Conservation (phyloP, 2,113 vertebrate genomes). For the Arizona elegans region DNA sequence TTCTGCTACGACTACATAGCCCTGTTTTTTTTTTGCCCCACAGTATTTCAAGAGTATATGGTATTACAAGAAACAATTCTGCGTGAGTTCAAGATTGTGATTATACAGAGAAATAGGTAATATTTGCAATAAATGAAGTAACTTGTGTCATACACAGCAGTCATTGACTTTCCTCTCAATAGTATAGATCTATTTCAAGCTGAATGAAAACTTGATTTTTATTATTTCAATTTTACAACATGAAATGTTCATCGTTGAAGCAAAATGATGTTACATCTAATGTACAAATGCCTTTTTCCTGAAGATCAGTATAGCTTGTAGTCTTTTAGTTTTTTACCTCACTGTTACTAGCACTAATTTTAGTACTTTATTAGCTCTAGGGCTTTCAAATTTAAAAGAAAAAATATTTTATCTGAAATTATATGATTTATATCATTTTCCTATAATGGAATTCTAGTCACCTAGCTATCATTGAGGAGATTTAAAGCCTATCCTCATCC, state of each 20-base stretch:
- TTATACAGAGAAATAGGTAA: background rate
- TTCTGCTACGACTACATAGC: background rate
- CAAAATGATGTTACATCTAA: background rate
- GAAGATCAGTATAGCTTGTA: background rate
- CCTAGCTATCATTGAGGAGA: background rate
- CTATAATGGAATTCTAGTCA: background rate
- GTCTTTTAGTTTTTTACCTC: background rate
- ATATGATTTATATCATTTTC: background rate
- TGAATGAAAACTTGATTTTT: background rate
- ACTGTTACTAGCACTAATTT: background rate
- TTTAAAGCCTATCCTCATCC: background rate
- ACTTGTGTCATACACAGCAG: background rate
- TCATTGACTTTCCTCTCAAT: background rate
- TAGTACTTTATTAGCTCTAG: background rate
- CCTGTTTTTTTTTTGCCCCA: background rate
- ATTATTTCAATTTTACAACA: background rate
- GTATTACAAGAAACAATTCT: background rate
- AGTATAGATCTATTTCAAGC: background rate
- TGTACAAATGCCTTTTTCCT: background rate
- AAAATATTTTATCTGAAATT: background rate
- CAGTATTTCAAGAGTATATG: background rate
- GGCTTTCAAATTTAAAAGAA: background rate
- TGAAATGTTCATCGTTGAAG: background rate
- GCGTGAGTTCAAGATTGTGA: background rate
- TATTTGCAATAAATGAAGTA: background rate